Evolutionary conservation across 1,140 invertebrate species (phyloP).

Genomic region (Trichomalopsis sarcophagae): DNA sequence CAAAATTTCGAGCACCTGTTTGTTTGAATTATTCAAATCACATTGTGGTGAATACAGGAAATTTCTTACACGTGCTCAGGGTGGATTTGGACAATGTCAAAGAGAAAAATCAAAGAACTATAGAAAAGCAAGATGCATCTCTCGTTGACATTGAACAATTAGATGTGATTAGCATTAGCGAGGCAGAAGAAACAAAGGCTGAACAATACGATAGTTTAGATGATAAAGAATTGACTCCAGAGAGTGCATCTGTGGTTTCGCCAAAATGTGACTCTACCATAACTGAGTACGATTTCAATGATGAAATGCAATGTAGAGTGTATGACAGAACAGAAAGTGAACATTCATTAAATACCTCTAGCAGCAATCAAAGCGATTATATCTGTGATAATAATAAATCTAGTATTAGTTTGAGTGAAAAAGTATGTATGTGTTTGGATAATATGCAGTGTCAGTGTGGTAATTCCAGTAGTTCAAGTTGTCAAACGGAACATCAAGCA

Average conservation of each 20-base stretch:
- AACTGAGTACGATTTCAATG: constrained; percentile 63
- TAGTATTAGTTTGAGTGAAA: constrained; percentile 61
- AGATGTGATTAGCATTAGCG: constrained; percentile 69
- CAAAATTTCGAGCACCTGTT: constrained; percentile 78
- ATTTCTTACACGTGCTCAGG: constrained; percentile 81
- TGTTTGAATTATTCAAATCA: constrained; percentile 80
- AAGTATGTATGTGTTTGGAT: constrained; percentile 64
- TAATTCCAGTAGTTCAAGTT: constrained; percentile 50
- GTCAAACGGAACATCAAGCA: constrained; percentile 62
- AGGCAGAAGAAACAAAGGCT: constrained; percentile 62
- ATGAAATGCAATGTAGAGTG: constrained; percentile 61
- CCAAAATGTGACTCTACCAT: constrained; percentile 62
- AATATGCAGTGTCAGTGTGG: constrained; percentile 61
- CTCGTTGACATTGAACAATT: constrained; percentile 63
- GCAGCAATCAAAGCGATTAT: constrained; percentile 67
- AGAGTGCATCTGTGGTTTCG: constrained; percentile 58
- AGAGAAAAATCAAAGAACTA: constrained; percentile 58
- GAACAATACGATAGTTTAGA: constrained; percentile 64
- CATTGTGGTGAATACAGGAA: constrained; percentile 83
- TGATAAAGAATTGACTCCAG: constrained; percentile 63
- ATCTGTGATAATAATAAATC: constrained; percentile 70
- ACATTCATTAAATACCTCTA: constrained; percentile 62
- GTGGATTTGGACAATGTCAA: constrained; percentile 73
- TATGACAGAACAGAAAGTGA: constrained; percentile 59
- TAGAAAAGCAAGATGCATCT: constrained; percentile 64